phyloP scores from a whole-genome alignment of 2,113 vertebrate genomes.

The Herpetotheres cachinnans region DNA sequence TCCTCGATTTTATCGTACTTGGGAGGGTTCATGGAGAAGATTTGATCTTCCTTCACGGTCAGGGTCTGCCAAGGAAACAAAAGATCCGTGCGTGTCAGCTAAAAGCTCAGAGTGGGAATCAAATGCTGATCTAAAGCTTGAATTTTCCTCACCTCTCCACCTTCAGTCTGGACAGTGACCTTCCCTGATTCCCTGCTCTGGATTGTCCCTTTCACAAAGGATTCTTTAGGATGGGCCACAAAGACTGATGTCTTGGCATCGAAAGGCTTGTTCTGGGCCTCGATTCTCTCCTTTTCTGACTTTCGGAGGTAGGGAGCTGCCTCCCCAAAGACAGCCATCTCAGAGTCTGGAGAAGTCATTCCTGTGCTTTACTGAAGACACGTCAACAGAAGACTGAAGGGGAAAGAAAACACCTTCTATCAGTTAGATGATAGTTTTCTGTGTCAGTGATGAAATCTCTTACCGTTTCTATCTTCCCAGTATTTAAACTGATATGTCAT shows the following conservation, averaged over 20 bases:
- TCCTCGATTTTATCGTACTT: conserved; percentile 89
- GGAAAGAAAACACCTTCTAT: no score
- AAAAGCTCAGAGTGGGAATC: rapidly evolving
- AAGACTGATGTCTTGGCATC: conserved; percentile 73
- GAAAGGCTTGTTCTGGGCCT: conserved; percentile 80
- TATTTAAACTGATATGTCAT: not conserved
- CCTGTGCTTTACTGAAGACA: not conserved
- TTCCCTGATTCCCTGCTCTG: conserved; percentile 69
- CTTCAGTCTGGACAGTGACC: conserved; percentile 72
- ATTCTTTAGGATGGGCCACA: conserved; percentile 70
- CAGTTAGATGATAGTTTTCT: not conserved
- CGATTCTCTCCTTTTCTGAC: conserved; percentile 84
- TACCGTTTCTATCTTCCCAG: not conserved
- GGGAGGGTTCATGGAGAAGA: conserved; percentile 65
- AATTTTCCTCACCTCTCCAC: conserved; percentile 51
- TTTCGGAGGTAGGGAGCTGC: conserved; percentile 85
- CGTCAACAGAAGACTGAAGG: not conserved
- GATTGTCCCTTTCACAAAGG: conserved; percentile 70
- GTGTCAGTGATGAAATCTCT: not conserved
- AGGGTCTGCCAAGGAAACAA: no score
- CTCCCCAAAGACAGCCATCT: conserved; percentile 85
- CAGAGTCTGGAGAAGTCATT: conserved; percentile 82
- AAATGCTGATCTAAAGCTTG: no score
- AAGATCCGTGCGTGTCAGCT: not conserved
- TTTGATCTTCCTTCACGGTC: no score